phyloP scores from a whole-genome alignment of 2,888 invertebrate genomes.

The Globia sparganii region DNA sequence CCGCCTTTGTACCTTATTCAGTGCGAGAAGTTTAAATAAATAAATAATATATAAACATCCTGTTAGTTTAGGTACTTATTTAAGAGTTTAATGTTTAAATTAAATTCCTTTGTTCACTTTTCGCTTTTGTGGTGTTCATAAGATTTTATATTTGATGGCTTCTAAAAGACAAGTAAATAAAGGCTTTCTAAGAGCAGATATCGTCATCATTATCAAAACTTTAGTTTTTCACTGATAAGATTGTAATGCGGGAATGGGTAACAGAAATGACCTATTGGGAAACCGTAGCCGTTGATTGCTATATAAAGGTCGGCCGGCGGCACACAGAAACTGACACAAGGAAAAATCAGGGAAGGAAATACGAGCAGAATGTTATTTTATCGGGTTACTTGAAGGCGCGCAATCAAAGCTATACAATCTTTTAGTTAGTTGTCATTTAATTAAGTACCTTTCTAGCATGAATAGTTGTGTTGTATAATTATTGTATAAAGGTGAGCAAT shows the following conservation, averaged over 20 bases:
- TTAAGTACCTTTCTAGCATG: not conserved
- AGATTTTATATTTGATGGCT: too few relatives aligned
- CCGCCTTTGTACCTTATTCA: too few relatives aligned
- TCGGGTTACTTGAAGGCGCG: not conserved
- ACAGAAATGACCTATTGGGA: slow-evolving; percentile 1
- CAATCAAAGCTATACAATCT: not conserved
- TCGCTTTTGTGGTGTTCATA: not conserved
- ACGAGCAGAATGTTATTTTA: slow-evolving; percentile 8
- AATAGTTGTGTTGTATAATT: not conserved
- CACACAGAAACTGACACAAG: slow-evolving; percentile 15
- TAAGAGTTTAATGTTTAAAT: not conserved
- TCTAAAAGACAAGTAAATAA: too few relatives aligned
- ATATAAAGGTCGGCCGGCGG: slow-evolving; percentile 2
- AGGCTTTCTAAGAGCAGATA: not conserved
- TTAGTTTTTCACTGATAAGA: not conserved
- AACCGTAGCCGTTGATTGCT: slow-evolving; percentile 28
- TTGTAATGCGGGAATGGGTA: not conserved
- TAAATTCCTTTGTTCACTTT: not conserved
- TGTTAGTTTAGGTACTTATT: not conserved
- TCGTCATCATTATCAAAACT: not conserved
- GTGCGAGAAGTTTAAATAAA: too few relatives aligned
- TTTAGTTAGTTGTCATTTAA: slow-evolving; percentile 3
- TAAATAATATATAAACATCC: not conserved
- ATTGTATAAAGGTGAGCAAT: not conserved
- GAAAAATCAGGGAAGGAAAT: slow-evolving; percentile 13